A percentile compares a stretch with the other conserved stretches of the same genome.
Conservation (phyloP, 1,140 invertebrate species). For the Drosophila triauraria region DNA sequence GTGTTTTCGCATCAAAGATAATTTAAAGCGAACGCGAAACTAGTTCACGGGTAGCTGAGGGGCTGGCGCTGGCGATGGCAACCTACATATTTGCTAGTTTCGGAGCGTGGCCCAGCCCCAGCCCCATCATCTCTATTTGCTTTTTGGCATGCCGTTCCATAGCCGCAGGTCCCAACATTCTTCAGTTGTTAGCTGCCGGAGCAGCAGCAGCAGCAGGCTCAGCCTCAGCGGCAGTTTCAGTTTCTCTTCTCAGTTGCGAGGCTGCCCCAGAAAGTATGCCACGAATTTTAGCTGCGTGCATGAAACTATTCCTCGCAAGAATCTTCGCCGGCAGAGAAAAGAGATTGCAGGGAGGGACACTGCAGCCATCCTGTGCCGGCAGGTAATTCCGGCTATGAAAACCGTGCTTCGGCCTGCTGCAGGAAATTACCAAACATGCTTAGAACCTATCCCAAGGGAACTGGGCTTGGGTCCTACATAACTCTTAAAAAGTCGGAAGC, state of each 20-base stretch:
- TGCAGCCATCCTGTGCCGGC: background rate
- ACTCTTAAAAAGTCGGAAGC: too few relatives aligned
- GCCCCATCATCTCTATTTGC: constrained; percentile 48
- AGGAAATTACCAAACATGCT: background rate
- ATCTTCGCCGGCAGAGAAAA: background rate
- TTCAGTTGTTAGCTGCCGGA: constrained; percentile 53
- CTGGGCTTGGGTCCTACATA: background rate
- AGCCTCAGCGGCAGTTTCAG: constrained; percentile 17
- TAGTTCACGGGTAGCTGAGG: constrained; percentile 71
- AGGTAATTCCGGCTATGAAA: constrained; percentile 6
- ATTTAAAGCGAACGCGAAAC: constrained; percentile 77
- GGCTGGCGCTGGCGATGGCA: constrained; percentile 27
- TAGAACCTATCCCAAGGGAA: background rate
- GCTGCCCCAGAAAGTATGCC: constrained; percentile 67
- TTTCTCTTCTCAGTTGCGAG: constrained; percentile 18
- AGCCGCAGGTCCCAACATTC: constrained; percentile 77
- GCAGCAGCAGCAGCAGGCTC: constrained; percentile 6
- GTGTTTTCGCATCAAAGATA: constrained; percentile 77
- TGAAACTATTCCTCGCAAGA: constrained; percentile 43
- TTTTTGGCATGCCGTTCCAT: constrained; percentile 76
- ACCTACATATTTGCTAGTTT: constrained; percentile 77
- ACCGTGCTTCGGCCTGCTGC: background rate
- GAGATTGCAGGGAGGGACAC: background rate
- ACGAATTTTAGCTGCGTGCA: constrained; percentile 58
- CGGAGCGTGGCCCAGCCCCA: constrained; percentile 47